Base-by-base conservation (phyloP, 2,888 invertebrate species). In the Tuta absoluta region DNA sequence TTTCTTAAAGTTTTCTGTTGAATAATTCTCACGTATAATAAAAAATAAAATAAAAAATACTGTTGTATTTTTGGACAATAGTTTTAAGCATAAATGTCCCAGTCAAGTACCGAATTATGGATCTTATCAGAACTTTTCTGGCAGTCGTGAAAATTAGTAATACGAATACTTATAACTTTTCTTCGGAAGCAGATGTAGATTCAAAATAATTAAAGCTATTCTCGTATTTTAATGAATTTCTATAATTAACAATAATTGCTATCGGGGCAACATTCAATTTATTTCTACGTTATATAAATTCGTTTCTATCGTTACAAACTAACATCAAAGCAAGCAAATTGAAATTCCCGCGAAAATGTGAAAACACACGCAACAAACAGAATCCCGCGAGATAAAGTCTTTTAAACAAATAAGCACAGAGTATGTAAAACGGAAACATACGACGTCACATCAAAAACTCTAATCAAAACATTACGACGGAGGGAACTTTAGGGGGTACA, bases 361-460 rank as follows among this genome's bases (percentile, higher is more conserved):
- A 14, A 24, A 48, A 45, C 11, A 24, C 17, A 38, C 21, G 5
- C 24, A 48, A 11, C 49, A 49, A 61, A 49, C 61, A 33, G 14
- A 48, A 33, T 49, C 61, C n/a, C 4, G 12, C 28, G n/a, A 56
- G n/a, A 33, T 24, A 17, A 56, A 56, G 56, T 56, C 56, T 24
- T 56, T 56, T 33, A 48, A 61, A 61, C 49, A 64, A 48, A 59
- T 60, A 66, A 23, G 21, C 38, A 58, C 56, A 62, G 60, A 63
- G 59, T 53, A 67, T 63, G 64, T 66, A 65, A 66, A 68, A 57
- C 64, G 59, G 45, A 66, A 63, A 64, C 66, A 69, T 65, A 73
- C 71, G 70, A 72, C 70, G 74, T 68, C 73, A 81, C 86, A 86
- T 87, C 86, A 86, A 87, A 87, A 87, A 87, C 86, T 86, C 85